A percentile compares a stretch with the other conserved stretches of the same genome.
Evolutionary conservation across 2,113 vertebrate genomes (phyloP).

Genomic region (Anguilla japonica): DNA sequence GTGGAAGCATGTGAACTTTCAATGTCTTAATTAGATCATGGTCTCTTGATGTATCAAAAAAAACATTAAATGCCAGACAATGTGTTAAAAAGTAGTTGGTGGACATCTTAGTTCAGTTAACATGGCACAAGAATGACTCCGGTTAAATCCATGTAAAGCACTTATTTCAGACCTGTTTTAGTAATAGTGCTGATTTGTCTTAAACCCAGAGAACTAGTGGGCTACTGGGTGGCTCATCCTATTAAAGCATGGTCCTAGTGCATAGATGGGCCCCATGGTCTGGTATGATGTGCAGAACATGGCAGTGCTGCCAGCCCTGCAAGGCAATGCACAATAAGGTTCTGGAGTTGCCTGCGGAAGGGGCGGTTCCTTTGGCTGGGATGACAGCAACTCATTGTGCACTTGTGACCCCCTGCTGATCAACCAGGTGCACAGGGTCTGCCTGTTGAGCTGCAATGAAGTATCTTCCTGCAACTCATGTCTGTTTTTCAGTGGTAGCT

Average conservation of each 20-base stretch:
- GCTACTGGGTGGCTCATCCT: neutral
- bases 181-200: neutral
- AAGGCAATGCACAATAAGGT: no score
- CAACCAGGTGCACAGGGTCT: no score
- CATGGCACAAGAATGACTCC: neutral
- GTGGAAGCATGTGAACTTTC: neutral
- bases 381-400: no score
- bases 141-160: neutral
- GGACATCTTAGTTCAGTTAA: neutral
- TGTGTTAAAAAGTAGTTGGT: neutral
- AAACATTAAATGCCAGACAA: neutral
- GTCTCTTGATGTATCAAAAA: neutral
- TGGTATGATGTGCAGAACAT: no score
- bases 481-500: no score
- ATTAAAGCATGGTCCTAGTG: neutral
- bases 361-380: no score
- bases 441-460: no score
- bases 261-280: no score
- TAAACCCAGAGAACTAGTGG: neutral
- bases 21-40: neutral
- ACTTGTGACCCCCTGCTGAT: no score
- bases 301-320: no score
- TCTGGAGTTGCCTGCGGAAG: no score
- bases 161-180: neutral
- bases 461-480: no score